Conservation (phyloP, 2,797 vertebrate species). For the Sebastes trivittatus region DNA sequence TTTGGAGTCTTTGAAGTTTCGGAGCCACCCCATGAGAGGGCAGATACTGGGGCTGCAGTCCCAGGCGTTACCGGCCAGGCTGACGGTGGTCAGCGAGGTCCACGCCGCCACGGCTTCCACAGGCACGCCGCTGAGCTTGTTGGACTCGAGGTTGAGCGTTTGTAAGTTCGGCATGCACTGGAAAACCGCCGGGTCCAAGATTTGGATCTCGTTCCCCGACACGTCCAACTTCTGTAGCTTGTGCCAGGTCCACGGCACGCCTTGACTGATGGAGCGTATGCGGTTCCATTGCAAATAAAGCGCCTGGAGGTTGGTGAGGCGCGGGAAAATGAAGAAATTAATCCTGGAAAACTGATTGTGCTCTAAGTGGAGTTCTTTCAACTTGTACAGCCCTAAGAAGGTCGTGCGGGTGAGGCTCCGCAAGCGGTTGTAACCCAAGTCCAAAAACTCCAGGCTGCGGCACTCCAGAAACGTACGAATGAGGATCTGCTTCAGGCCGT, state of each 20-base stretch:
- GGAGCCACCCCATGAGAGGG: constrained; percentile 92
- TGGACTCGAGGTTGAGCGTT: constrained; percentile 94
- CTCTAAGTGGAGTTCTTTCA: constrained; percentile 94
- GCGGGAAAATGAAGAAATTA: constrained; percentile 95
- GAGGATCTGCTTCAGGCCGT: constrained; percentile 88
- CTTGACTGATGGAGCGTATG: constrained; percentile 92
- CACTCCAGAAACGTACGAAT: constrained; percentile 95
- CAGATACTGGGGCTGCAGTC: constrained; percentile 94
- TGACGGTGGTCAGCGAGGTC: constrained; percentile 92
- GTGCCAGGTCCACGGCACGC: constrained; percentile 93
- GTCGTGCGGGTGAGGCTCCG: constrained; percentile 92
- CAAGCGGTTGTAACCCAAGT: constrained; percentile 95
- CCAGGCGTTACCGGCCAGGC: constrained; percentile 94
- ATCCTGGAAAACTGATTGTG: constrained; percentile 98
- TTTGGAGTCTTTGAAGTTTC: constrained; percentile 89
- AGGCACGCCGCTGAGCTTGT: constrained; percentile 93
- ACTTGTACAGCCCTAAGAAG: constrained; percentile 91
- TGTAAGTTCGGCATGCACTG: constrained; percentile 94
- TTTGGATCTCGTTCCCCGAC: constrained; percentile 94
- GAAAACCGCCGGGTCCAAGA: constrained; percentile 88
- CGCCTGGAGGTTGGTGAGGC: constrained; percentile 92
- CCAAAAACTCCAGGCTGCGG: constrained; percentile 94
- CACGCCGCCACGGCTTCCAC: constrained; percentile 91
- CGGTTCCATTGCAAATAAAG: constrained; percentile 97
- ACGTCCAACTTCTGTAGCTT: constrained; percentile 95